These are phyloP conservation scores for Tachuris rubrigastra DNA, from an alignment of 2,113 vertebrate species.

Conservation along the genomic window DNA sequence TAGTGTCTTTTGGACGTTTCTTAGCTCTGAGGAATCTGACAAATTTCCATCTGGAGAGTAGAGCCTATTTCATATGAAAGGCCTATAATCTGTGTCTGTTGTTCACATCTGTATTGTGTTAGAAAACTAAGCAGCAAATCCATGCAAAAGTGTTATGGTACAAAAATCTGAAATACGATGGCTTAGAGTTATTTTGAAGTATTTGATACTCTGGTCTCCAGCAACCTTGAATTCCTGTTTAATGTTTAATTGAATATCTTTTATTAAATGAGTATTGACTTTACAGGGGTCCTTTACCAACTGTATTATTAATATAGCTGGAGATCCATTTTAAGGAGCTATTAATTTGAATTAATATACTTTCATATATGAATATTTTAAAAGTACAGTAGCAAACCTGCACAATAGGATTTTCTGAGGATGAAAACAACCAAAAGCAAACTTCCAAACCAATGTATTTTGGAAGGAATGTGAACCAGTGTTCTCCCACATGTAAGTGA, in stretches of 20 bases:
- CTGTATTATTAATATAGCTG: background rate
- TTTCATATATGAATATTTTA: background rate
- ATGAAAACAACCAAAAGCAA: background rate
- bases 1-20: slow-evolving; percentile 35
- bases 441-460: background rate
- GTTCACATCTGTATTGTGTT: slow-evolving; percentile 39
- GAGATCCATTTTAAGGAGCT: background rate
- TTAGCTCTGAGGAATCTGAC: slow-evolving; percentile 55
- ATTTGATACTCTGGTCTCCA: background rate
- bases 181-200: background rate
- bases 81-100: slow-evolving; percentile 38
- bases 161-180: slow-evolving; percentile 5
- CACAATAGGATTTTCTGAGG: background rate
- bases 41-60: slow-evolving; percentile 57
- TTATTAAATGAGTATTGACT: background rate
- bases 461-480: background rate
- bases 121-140: slow-evolving; percentile 28
- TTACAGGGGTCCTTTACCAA: background rate
- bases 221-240: background rate
- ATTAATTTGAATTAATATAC: background rate
- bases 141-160: slow-evolving; percentile 6
- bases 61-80: slow-evolving; percentile 42
- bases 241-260: background rate
- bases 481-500: background rate
- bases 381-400: background rate